Base-by-base conservation (phyloP, 2,797 vertebrate species). In the Sebastes glaucus region DNA sequence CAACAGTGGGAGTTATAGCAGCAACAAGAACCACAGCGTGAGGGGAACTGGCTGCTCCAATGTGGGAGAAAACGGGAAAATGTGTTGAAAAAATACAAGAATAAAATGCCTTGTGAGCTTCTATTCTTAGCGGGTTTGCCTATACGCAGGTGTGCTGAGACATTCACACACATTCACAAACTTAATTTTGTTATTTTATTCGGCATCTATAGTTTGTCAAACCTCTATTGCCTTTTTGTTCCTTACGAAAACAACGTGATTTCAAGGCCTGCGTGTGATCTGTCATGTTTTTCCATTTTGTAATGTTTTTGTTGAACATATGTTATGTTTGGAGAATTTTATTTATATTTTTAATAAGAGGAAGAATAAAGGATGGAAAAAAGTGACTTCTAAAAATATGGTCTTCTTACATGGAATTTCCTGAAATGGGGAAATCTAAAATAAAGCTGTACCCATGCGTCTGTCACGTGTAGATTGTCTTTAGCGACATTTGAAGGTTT, bases 1-100 rank as follows among this genome's bases (percentile, higher is more conserved):
- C 83, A 77, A 72, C 69, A 74, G 90, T 91, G 89, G 92, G 91
- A 88, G 91, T 77, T 16, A 20, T 18, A 74, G 66, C 77, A 80
- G 77, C 74, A 86, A 70, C 56, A 32, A 64, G 69, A 74, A 46
- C 11, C 0, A 4, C 42, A 23, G 80, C 32, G 80, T 71, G 82
- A 82, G 84, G 76, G 84, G 85, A 84, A 78, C 33, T 65, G 67
- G 71, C 38, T 63, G 80, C 18, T 84, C 68, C 60, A n/a, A 33
- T 85, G 87, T 88, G 73, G 78, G 74, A 82, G 82, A 87, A 87
- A 74, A 72, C 78, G 46, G 77, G 75, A 83, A 74, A 83, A 74
- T 38, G 61, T 82, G 74, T 63, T 65, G 66, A 60, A 70, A 70
- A 82, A 80, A 80, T 70, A 81, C n/a, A 69, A 70, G n/a, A 66